Evolutionary conservation across 1,140 invertebrate species (phyloP).

Genomic region (Mercenaria mercenaria): DNA sequence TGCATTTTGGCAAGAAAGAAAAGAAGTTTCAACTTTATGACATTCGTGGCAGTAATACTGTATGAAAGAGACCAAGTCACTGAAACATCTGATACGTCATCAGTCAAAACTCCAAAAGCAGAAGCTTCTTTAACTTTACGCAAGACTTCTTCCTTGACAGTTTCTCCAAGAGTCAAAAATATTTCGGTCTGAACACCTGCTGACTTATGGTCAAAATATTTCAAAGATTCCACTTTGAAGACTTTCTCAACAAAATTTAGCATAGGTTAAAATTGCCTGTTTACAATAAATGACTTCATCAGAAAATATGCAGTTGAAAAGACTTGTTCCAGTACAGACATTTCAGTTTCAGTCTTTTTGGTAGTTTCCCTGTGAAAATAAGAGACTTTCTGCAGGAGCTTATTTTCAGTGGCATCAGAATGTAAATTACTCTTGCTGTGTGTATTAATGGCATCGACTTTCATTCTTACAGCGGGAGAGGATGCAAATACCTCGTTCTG

Average conservation of each 20-base stretch:
- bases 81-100: constrained; percentile 55
- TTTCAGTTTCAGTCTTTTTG: constrained; percentile 12
- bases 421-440: constrained; percentile 17
- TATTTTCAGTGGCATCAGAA: constrained; percentile 2
- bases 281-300: constrained; percentile 52
- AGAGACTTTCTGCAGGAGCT: constrained; percentile 44
- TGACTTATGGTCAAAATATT: constrained; percentile 61
- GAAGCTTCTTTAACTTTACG: background rate
- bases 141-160: constrained; percentile 3
- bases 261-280: constrained; percentile 16
- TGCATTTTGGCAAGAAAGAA: constrained; percentile 41
- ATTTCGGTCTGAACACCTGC: constrained; percentile 17
- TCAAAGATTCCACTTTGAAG: constrained; percentile 23
- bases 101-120: constrained; percentile 28
- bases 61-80: constrained; percentile 59
- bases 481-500: constrained; percentile 11
- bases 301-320: constrained; percentile 47
- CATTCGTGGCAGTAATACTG: constrained; percentile 19
- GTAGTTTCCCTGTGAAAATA: constrained; percentile 44
- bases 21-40: constrained; percentile 16
- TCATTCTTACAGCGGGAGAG: constrained; percentile 11
- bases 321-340: background rate
- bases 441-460: constrained; percentile 13
- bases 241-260: constrained; percentile 48
- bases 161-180: constrained; percentile 35